Evolutionary conservation across 2,888 invertebrate species (phyloP).

Genomic region (Drosophila paracracens): DNA sequence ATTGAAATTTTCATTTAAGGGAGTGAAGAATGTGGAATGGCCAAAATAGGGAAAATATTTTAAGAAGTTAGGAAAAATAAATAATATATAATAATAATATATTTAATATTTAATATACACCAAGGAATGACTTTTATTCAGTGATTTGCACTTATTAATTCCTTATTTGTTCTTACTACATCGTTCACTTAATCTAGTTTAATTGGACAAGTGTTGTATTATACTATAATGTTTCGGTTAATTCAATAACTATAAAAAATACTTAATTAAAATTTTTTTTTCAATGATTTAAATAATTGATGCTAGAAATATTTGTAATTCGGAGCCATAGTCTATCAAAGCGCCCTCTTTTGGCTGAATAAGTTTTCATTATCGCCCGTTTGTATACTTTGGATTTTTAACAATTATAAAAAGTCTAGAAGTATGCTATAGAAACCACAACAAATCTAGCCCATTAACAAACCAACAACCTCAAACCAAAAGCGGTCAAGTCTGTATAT

Average conservation of each 20-base stretch:
- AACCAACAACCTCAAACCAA: neutral
- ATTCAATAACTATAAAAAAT: neutral
- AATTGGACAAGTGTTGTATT: no score
- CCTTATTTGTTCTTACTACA: no score
- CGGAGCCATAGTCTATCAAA: neutral
- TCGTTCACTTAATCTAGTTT: no score
- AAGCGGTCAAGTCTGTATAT: neutral
- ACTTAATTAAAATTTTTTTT: no score
- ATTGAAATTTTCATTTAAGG: neutral
- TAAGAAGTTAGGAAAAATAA: neutral
- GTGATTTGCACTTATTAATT: no score
- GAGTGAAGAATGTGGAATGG: no score
- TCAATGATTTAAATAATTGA: neutral
- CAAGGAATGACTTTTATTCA: no score
- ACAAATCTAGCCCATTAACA: neutral
- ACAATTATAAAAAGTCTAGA: neutral
- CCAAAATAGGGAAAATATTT: neutral
- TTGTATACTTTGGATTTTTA: neutral
- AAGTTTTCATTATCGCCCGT: neutral
- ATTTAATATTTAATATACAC: neutral
- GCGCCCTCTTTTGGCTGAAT: neutral
- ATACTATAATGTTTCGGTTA: neutral
- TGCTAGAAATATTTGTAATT: neutral
- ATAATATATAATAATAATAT: no score
- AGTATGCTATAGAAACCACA: conserved; percentile 12